Percentiles rank a stretch among this genome's conserved stretches.
Conservation (phyloP, 2,113 vertebrate species). For the Esox niger region DNA sequence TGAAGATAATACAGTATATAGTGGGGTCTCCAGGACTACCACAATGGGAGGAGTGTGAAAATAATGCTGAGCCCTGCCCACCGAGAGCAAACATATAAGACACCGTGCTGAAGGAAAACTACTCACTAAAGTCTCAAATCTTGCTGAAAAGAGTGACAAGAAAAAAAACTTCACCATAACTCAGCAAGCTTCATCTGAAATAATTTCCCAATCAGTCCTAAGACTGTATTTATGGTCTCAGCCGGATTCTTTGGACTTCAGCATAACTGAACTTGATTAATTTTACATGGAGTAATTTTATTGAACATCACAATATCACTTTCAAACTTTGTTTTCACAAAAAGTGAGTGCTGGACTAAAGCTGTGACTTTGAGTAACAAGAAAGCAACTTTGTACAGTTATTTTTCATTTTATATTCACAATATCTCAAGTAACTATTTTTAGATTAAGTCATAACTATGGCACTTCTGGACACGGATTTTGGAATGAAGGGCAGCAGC, state of each 20-base stretch:
- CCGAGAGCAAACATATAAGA: slow-evolving; percentile 72
- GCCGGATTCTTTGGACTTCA: slow-evolving; percentile 25
- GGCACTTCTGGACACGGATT: slow-evolving; percentile 64
- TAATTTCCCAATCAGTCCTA: not conserved
- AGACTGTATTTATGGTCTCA: slow-evolving; percentile 16
- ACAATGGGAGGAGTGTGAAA: slow-evolving; percentile 77
- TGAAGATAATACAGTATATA: slow-evolving; percentile 56
- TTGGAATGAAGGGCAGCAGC: slow-evolving; percentile 69
- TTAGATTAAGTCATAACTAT: slow-evolving; percentile 45
- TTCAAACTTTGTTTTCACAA: not conserved
- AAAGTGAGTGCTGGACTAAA: not conserved
- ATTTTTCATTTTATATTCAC: slow-evolving; percentile 20
- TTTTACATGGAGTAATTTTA: slow-evolving; percentile 7
- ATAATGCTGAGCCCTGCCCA: slow-evolving; percentile 73
- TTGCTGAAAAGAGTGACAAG: slow-evolving; percentile 36
- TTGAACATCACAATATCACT: not conserved
- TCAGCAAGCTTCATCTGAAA: slow-evolving; percentile 1
- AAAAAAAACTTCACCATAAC: slow-evolving; percentile 21
- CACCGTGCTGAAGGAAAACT: slow-evolving; percentile 47
- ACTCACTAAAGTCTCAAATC: slow-evolving; percentile 57
- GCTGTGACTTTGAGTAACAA: not conserved
- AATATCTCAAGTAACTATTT: slow-evolving; percentile 18
- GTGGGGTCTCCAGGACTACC: slow-evolving; percentile 65
- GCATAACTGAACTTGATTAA: not conserved
- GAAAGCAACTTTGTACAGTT: not conserved